A percentile compares a stretch with the other conserved stretches of the same genome.
phyloP scores from a whole-genome alignment of 2,888 invertebrate genomes.

The Nezara viridula region DNA sequence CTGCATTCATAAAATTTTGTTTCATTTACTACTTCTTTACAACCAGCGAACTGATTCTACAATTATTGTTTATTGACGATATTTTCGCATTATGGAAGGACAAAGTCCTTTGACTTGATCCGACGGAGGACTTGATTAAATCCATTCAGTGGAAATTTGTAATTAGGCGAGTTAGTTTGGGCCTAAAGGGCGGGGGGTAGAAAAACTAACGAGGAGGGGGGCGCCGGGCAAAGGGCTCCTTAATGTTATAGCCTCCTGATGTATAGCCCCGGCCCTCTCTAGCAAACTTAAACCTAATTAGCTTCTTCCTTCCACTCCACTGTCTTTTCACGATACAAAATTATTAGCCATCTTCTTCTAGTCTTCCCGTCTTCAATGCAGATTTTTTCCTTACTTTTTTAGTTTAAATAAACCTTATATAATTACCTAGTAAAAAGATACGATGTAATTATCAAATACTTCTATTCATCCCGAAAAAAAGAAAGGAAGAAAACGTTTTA shows the following conservation, averaged over 20 bases:
- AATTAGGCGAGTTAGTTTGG: slow-evolving; percentile 51
- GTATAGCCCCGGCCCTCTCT: not conserved
- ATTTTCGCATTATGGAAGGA: not conserved
- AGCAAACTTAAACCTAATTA: slow-evolving; percentile 15
- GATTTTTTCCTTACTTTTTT: not conserved
- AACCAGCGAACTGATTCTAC: no score
- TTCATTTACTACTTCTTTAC: no score
- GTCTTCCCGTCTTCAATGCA: not conserved
- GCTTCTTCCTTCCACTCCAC: slow-evolving; percentile 33
- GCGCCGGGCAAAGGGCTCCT: not conserved
- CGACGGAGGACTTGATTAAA: slow-evolving; percentile 43
- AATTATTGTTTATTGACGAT: not conserved
- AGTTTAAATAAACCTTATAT: not conserved
- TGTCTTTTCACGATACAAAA: slow-evolving; percentile 24
- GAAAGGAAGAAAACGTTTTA: not conserved
- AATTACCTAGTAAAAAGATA: not conserved
- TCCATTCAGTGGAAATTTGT: slow-evolving; percentile 49
- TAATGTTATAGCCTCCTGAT: not conserved
- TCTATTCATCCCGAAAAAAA: not conserved
- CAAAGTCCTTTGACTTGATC: slow-evolving; percentile 8
- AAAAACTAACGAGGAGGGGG: slow-evolving; percentile 31
- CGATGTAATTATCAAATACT: not conserved
- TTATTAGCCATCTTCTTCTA: not conserved
- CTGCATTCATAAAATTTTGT: no score
- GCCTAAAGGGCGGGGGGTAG: not conserved